Percentiles rank a stretch among this genome's conserved stretches.
These are phyloP conservation scores for Cochlearius cochlearius DNA, from an alignment of 2,113 vertebrate genomes.

Conservation along the genomic window DNA sequence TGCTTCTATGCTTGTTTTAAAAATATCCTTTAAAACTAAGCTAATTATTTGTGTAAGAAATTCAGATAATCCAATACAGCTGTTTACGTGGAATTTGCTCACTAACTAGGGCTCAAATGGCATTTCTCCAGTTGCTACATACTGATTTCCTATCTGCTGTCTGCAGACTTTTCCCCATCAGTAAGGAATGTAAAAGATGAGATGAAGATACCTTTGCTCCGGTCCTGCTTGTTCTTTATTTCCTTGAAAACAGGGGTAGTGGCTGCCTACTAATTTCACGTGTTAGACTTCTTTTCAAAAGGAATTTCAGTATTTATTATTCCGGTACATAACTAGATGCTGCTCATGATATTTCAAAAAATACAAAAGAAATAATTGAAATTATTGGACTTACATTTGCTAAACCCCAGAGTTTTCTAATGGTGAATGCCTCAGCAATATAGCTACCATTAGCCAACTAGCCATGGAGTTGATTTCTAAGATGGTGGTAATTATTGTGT, in stretches of 20 bases:
- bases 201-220: neutral
- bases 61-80: neutral
- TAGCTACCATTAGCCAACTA: neutral
- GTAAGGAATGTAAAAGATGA: neutral
- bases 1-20: neutral
- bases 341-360: neutral
- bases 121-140: neutral
- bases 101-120: neutral
- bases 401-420: neutral
- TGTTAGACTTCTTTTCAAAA: neutral
- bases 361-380: neutral
- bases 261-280: neutral
- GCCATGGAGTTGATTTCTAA: conserved; percentile 26
- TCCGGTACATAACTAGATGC: neutral
- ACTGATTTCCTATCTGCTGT: neutral
- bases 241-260: neutral
- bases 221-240: neutral
- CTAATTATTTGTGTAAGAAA: neutral
- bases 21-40: neutral
- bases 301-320: neutral
- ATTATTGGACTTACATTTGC: neutral
- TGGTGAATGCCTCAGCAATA: neutral
- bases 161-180: neutral
- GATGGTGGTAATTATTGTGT: conserved; percentile 39
- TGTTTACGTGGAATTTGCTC: neutral